Conservation (phyloP, 1,140 invertebrate genomes). For the Drosophila persimilis region DNA sequence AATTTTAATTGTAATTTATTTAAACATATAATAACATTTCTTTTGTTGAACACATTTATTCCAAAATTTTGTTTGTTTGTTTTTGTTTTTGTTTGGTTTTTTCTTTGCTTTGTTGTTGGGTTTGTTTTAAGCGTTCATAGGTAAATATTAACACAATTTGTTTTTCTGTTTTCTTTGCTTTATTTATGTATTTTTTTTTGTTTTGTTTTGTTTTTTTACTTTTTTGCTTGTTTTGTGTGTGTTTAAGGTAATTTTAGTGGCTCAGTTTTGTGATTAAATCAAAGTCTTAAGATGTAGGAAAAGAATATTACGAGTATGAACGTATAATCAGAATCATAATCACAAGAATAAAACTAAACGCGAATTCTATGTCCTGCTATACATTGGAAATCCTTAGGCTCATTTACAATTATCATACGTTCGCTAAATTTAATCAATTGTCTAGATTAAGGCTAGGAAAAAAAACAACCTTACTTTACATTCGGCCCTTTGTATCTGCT, state of each 20-base stretch:
- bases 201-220: slow-evolving; percentile 10
- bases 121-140: slow-evolving; percentile 42
- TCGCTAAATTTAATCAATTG: slow-evolving; percentile 60
- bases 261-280: slow-evolving; percentile 49
- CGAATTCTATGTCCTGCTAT: slow-evolving; percentile 38
- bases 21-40: slow-evolving; percentile 82
- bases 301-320: slow-evolving; percentile 18
- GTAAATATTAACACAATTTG: slow-evolving; percentile 49
- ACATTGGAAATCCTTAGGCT: slow-evolving; percentile 34
- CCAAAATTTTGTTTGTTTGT: slow-evolving; percentile 66
- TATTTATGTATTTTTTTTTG: slow-evolving; percentile 21
- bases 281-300: slow-evolving; percentile 49
- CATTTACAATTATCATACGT: slow-evolving; percentile 38
- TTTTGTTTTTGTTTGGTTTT: slow-evolving; percentile 17
- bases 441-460: slow-evolving; percentile 63
- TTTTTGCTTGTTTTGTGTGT: slow-evolving; percentile 12
- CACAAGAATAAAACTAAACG: slow-evolving; percentile 25
- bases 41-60: slow-evolving; percentile 82
- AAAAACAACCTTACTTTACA: slow-evolving; percentile 74
- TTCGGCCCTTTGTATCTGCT: slow-evolving; percentile 36
- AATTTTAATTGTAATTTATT: slow-evolving; percentile 62
- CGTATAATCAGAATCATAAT: slow-evolving; percentile 25
- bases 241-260: slow-evolving; percentile 37
- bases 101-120: slow-evolving; percentile 33
- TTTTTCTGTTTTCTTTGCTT: slow-evolving; percentile 31